A percentile compares a stretch with the other conserved stretches of the same genome.
Conservation (phyloP, 2,797 vertebrate genomes). For the Vireo griseus region DNA sequence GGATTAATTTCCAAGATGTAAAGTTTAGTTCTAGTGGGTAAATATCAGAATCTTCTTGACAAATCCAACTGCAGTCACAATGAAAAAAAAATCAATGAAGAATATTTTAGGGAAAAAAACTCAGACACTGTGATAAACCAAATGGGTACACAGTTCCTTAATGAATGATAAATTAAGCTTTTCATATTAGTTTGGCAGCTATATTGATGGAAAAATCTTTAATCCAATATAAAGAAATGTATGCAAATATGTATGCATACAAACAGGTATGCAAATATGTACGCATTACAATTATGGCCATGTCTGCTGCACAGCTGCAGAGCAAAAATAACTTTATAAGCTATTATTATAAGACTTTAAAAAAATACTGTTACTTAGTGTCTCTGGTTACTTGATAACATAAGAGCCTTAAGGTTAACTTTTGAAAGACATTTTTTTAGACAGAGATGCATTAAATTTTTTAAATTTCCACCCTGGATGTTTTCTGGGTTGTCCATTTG, state of each 20-base stretch:
- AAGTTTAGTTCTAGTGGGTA: not conserved
- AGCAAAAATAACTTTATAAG: not conserved
- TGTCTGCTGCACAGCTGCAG: not conserved
- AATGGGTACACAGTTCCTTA: not conserved
- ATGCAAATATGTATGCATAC: not conserved
- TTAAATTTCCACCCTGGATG: not conserved
- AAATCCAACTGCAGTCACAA: not conserved
- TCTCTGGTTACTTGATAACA: not conserved
- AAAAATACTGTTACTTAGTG: not conserved
- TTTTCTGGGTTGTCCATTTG: not conserved
- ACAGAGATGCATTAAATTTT: not conserved
- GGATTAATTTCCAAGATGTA: conserved; percentile 17
- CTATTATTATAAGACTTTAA: not conserved
- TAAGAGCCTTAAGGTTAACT: not conserved
- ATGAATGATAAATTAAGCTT: not conserved
- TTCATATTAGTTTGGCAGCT: not conserved
- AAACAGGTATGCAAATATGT: no score
- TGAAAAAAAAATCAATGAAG: not conserved
- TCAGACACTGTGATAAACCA: not conserved
- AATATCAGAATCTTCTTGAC: not conserved
- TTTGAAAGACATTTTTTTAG: not conserved
- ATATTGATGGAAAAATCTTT: not conserved
- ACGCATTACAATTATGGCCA: not conserved
- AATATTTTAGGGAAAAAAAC: not conserved
- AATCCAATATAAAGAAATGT: not conserved